Evolutionary conservation across 2,113 vertebrate species (phyloP).

Genomic region (Castor canadensis): DNA sequence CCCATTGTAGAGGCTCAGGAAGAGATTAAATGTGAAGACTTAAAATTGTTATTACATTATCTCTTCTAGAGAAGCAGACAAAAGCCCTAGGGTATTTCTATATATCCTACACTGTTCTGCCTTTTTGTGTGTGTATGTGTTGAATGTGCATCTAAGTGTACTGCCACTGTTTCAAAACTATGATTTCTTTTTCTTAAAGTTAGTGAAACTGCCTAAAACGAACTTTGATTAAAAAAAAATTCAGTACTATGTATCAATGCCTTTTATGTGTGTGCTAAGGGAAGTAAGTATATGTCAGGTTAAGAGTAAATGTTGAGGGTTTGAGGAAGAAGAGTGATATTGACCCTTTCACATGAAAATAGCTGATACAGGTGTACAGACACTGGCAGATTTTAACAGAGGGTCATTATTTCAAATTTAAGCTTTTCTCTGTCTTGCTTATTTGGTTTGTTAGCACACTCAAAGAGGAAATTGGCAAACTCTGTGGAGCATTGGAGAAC

Average conservation of each 20-base stretch:
- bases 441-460: slow-evolving; percentile 32
- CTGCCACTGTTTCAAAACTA: background rate
- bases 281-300: background rate
- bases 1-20: accelerated
- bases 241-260: background rate
- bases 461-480: background rate
- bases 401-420: slow-evolving; percentile 18
- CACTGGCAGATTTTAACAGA: background rate
- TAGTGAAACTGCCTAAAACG: slow-evolving; percentile 28
- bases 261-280: background rate
- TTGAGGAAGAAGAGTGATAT: background rate
- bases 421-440: slow-evolving; percentile 3
- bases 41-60: background rate
- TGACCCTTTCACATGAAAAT: slow-evolving; percentile 39
- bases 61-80: background rate
- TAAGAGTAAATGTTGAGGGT: background rate
- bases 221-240: background rate
- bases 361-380: background rate
- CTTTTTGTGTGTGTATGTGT: background rate
- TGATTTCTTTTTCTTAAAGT: background rate
- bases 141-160: background rate
- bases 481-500: background rate
- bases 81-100: background rate
- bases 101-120: background rate
- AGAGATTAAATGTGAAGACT: background rate